Evolutionary conservation across 2,888 invertebrate species (phyloP), one percentile per base, ranked within the genome.

Genomic region (Perdita meconis): DNA sequence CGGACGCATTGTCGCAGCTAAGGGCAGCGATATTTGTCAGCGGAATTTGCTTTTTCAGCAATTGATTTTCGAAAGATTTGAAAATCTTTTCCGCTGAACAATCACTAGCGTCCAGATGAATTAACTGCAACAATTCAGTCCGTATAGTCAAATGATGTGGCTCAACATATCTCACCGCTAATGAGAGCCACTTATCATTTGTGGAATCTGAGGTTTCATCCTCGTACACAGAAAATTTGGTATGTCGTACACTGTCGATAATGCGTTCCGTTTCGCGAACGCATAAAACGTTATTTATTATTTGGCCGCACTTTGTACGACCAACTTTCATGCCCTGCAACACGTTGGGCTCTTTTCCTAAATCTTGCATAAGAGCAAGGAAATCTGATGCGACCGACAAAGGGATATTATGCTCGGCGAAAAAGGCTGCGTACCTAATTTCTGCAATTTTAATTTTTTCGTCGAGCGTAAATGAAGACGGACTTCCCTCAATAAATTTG

Each of bases 1-100:
- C 61, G 1, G 42, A 38, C 6, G 61, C 68, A 8, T 69, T 69
- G 53, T 61, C 61, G 4, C 34, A 30, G 36, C 47, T 50, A 24
- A 68, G 19, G 34, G 13, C 51, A 12, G 56, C 50, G 19, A 67
- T 67, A 10, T 67, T 59, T 6, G 2, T 13, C 19, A 50, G 5
- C 0, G 26, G 22, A 24, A 68, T 60, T 44, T 55, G 0, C 60
- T 50, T 69, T 60, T 8, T 53, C 50, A 36, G 1, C 0, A 68
- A 60, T 26, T 19, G 50, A 6, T 68, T 12, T 53, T 68, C 3
- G 36, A 69, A 69, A 2, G 55, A 24, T 34, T 60, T 42, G 53
- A 50, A 69, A 16, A 69, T 12, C 57, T 59, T 68, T 2, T 51
- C 51, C n/a, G 51, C 67, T 13, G 51, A 67, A 57, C 67, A 59